phyloP scores from a whole-genome alignment of 1,140 invertebrate species.

The Odontomachus brunneus region DNA sequence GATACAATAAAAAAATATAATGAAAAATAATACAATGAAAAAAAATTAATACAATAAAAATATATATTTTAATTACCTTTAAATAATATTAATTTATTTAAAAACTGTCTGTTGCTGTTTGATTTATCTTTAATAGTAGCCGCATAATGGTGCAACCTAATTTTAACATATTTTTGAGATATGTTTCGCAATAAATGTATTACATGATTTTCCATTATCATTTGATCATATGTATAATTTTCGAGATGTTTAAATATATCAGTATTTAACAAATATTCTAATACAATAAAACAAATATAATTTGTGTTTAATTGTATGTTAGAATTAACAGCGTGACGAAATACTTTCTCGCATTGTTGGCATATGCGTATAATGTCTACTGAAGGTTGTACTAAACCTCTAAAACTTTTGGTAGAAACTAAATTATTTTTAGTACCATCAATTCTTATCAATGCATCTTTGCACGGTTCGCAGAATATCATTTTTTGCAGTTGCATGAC shows the following conservation, averaged over 20 bases:
- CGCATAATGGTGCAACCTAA: not conserved
- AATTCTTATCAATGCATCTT: not conserved
- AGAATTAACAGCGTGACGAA: too few relatives aligned
- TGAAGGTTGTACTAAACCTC: not conserved
- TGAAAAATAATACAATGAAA: too few relatives aligned
- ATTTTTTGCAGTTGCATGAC: too few relatives aligned
- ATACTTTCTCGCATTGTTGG: too few relatives aligned
- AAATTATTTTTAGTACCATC: slow-evolving; percentile 3
- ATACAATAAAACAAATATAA: too few relatives aligned
- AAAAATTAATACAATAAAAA: too few relatives aligned
- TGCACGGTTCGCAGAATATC: slow-evolving; percentile 6
- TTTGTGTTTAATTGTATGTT: too few relatives aligned
- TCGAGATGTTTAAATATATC: too few relatives aligned
- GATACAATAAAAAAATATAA: too few relatives aligned
- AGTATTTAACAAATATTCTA: too few relatives aligned
- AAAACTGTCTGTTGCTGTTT: not conserved
- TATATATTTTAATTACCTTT: too few relatives aligned
- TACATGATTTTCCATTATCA: slow-evolving; percentile 5
- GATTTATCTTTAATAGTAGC: not conserved
- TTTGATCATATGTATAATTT: not conserved
- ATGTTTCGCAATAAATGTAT: not conserved
- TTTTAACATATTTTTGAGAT: slow-evolving; percentile 9
- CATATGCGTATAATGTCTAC: not conserved
- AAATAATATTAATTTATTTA: too few relatives aligned
- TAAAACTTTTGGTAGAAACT: not conserved